phyloP scores from a whole-genome alignment of 2,113 vertebrate species.

The Microcebus murinus region DNA sequence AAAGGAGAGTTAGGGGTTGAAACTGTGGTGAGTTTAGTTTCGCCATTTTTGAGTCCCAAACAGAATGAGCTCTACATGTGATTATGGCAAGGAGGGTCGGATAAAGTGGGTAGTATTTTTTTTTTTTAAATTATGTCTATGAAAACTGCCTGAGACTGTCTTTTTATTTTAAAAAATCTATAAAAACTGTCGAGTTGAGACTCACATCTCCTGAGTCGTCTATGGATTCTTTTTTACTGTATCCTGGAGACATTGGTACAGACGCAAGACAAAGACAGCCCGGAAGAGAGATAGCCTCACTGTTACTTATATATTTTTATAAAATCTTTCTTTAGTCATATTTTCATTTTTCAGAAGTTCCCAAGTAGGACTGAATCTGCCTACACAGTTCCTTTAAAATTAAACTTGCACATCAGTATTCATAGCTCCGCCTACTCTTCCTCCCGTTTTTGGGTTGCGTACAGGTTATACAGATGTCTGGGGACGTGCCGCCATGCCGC shows the following conservation, averaged over 20 bases:
- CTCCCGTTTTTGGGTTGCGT: not conserved
- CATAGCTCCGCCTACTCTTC: slow-evolving; percentile 51
- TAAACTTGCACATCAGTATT: slow-evolving; percentile 12
- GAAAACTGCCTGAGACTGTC: not conserved
- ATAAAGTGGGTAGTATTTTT: not conserved
- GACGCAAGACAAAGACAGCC: slow-evolving; percentile 34
- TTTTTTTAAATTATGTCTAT: not conserved
- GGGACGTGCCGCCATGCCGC: slow-evolving; percentile 55
- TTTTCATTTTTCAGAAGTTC: slow-evolving; percentile 61
- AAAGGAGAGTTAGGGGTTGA: not conserved
- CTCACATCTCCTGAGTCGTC: not conserved
- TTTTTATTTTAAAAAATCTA: not conserved
- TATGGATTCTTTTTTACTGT: not conserved
- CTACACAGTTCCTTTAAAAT: slow-evolving; percentile 66
- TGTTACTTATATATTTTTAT: not conserved
- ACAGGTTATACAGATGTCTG: slow-evolving; percentile 59
- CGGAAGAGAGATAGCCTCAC: not conserved
- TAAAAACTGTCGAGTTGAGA: not conserved
- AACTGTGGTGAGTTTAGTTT: not conserved
- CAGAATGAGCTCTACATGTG: not conserved
- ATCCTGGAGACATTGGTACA: not conserved
- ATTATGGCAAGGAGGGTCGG: not conserved
- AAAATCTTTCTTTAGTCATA: slow-evolving; percentile 44
- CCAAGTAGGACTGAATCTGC: slow-evolving; percentile 18
- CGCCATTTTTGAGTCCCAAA: not conserved